Base-by-base conservation (phyloP, 2,888 invertebrate genomes). In the Synanthedon andrenaeformis region DNA sequence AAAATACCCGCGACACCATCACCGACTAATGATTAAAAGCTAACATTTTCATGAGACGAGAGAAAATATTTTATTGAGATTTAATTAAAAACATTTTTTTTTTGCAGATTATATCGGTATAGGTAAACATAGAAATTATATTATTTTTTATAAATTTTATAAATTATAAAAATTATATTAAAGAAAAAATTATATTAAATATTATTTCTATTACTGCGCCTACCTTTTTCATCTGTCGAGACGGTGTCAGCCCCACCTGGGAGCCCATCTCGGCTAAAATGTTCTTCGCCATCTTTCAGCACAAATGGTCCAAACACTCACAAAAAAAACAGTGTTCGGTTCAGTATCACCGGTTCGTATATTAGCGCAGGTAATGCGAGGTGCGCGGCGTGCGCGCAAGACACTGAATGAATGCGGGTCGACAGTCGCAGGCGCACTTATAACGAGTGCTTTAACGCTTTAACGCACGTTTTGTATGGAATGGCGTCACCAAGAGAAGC, bases 231-330 rank as follows among this genome's bases (percentile, higher is more conserved):
- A 77, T 72, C 54, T 82, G 84, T 12, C 84, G 65, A 54, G 73
- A 74, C 49, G 82, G 77, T 23, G 86, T 86, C 56, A 86, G 72
- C 59, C 84, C 85, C 76, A 85, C 86, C 63, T 85, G 86, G 72
- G 86, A 86, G 68, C 86, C 86, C 86, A 86, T 83, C 66, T 86
- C 86, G 42, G 83, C 84, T 64, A 85, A 69, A 53, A 86, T 82
- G 62, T 85, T 84, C 65, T 82, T 84, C 70, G 86, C 79, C 86
- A 86, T 86, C 59, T 73, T 82, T 73, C 42, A 63, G 58, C 80
- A 79, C 78, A 67, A 59, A 63, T 59, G 60, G 63, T 67, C 55
- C 28, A 49, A 63, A 57, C 69, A 64, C 65, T 53, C 52, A 54
- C 65, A 54, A 52, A 53, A 61, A 60, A 58, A 62, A 57, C 62